These are phyloP conservation scores for Drosophila subsilvestris DNA, from an alignment of 2,888 invertebrate genomes.

Conservation along the genomic window DNA sequence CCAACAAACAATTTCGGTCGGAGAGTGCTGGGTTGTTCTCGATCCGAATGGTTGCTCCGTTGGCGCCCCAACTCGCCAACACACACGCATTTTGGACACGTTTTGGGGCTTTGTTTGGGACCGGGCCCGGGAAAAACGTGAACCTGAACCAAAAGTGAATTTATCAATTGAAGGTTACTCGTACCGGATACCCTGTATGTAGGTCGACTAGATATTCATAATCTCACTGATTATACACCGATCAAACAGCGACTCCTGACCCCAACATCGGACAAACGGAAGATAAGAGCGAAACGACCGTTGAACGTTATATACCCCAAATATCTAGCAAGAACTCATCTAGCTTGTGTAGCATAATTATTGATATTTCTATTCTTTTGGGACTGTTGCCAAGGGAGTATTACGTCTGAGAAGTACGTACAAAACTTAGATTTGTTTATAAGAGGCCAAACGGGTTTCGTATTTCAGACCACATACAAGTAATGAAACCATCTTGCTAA, in stretches of 20 bases:
- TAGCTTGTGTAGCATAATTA: constrained; percentile 23
- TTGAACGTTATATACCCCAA: constrained; percentile 9
- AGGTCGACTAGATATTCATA: not conserved
- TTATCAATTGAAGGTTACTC: not conserved
- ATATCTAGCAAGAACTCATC: not conserved
- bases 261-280: not conserved
- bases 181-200: constrained; percentile 9
- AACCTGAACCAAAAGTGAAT: constrained; percentile 21
- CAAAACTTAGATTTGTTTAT: constrained; percentile 47
- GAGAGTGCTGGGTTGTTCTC: constrained; percentile 25
- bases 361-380: constrained; percentile 39
- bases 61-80: constrained; percentile 22
- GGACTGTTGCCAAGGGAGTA: constrained; percentile 58
- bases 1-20: not conserved
- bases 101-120: constrained; percentile 31
- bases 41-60: constrained; percentile 22
- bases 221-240: not conserved
- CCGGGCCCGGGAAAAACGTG: constrained; percentile 24
- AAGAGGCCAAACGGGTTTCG: constrained; percentile 62
- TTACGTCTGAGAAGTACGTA: constrained; percentile 31
- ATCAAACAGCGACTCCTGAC: not conserved
- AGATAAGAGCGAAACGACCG: not conserved
- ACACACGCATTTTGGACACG: constrained; percentile 38
- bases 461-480: constrained; percentile 48
- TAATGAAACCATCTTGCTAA: constrained; percentile 60